A percentile compares a stretch with the other conserved stretches of the same genome.
Evolutionary conservation across 2,113 vertebrate genomes (phyloP).

Genomic region (Thalassoma bifasciatum): DNA sequence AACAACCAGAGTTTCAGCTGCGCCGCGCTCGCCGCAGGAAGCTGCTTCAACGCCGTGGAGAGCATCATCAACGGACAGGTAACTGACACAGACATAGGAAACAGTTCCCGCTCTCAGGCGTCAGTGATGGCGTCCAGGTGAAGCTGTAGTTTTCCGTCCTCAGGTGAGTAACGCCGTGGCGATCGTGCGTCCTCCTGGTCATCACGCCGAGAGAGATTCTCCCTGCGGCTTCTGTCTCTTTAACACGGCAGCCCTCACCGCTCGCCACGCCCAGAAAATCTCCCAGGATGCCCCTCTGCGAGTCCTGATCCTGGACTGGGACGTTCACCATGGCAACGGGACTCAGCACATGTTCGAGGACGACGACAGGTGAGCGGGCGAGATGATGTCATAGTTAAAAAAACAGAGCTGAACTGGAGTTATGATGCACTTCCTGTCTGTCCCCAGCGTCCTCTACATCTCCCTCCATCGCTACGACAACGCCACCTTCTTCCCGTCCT

Average conservation of each 20-base stretch:
- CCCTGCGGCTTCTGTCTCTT: conserved; percentile 94
- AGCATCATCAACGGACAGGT: conserved; percentile 54
- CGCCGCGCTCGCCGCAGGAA: conserved; percentile 85
- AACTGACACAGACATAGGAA: not conserved
- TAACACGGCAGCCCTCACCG: conserved; percentile 88
- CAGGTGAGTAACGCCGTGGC: conserved; percentile 88
- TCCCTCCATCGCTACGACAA: conserved; percentile 92
- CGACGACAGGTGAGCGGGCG: conserved; percentile 83
- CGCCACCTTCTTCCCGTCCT: conserved; percentile 88
- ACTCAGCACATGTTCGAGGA: conserved; percentile 92
- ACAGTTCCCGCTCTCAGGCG: too few species aligned
- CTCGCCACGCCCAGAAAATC: conserved; percentile 87
- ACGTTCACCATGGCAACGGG: conserved; percentile 94
- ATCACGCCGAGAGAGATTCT: conserved; percentile 86
- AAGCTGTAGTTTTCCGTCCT: not conserved
- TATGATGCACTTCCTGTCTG: not conserved
- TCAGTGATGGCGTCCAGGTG: not conserved
- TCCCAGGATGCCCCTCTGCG: conserved; percentile 72
- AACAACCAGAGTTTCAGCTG: conserved; percentile 84
- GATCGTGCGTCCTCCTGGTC: conserved; percentile 89
- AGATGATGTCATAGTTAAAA: not conserved
- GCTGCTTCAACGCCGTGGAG: conserved; percentile 82
- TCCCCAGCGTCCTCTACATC: conserved; percentile 86
- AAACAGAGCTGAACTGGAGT: not conserved
- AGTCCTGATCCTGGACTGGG: conserved; percentile 92